Percentiles rank a stretch among this genome's conserved stretches.
These are phyloP conservation scores for Magallana ariakensis DNA, from an alignment of 1,140 invertebrate genomes.

Conservation along the genomic window DNA sequence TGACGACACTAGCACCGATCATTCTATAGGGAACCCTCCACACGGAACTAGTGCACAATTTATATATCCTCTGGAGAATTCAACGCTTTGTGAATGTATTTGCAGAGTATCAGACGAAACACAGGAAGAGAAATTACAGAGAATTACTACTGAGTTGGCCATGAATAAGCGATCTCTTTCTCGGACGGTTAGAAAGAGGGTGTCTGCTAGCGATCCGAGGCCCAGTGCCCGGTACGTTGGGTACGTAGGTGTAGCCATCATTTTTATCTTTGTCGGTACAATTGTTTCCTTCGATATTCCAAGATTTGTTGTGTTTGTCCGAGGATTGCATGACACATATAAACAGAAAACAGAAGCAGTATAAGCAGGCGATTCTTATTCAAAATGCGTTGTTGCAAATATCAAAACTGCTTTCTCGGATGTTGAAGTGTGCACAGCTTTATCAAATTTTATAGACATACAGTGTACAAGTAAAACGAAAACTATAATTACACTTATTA, in stretches of 20 bases:
- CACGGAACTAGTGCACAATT: too few relatives aligned
- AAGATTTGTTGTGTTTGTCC: not conserved
- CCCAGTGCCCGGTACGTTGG: not conserved
- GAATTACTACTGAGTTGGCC: not conserved
- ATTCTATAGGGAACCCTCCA: too few relatives aligned
- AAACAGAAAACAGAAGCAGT: too few relatives aligned
- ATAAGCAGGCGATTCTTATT: too few relatives aligned
- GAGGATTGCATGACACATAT: too few relatives aligned
- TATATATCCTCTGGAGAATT: not conserved
- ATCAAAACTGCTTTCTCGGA: too few relatives aligned
- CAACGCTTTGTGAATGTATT: not conserved
- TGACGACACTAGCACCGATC: too few relatives aligned
- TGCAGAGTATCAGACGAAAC: not conserved
- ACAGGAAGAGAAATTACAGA: not conserved
- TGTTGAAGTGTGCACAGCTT: too few relatives aligned
- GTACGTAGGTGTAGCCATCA: not conserved
- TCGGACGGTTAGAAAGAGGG: not conserved
- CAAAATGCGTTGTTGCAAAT: too few relatives aligned
- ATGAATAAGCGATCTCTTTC: not conserved
- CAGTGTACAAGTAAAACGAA: too few relatives aligned
- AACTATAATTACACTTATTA: too few relatives aligned
- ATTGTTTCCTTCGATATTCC: not conserved
- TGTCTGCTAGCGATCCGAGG: not conserved
- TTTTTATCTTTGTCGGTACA: not conserved
- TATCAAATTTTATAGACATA: too few relatives aligned